Conservation (phyloP, 2,888 invertebrate species). For the Rhaphigaster nebulosa region DNA sequence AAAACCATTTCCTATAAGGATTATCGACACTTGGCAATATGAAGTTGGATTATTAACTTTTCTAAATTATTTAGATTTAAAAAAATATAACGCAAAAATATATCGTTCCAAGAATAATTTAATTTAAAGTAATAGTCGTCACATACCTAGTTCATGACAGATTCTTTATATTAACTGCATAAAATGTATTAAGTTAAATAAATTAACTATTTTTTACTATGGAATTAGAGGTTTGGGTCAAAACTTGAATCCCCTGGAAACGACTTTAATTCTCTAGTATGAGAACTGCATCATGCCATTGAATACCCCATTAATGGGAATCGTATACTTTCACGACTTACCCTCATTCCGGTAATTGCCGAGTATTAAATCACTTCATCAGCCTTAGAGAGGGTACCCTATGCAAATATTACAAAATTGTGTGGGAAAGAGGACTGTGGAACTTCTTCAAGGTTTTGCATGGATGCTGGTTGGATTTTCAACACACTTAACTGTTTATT, state of each 20-base stretch:
- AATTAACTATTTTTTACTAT: neutral
- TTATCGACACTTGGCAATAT: too few species aligned
- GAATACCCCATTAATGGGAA: neutral
- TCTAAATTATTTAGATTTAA: too few species aligned
- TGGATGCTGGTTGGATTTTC: neutral
- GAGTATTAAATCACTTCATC: neutral
- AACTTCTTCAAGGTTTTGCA: neutral
- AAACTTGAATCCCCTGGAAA: too few species aligned
- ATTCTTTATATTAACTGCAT: neutral
- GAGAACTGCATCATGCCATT: neutral
- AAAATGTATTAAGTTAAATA: neutral
- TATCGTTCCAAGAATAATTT: too few species aligned
- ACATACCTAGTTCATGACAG: too few species aligned
- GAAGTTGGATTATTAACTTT: too few species aligned
- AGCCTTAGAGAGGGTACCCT: neutral
- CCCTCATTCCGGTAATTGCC: neutral
- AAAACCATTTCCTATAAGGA: too few species aligned
- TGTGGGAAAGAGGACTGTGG: neutral
- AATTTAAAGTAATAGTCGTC: too few species aligned
- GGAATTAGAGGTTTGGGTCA: neutral
- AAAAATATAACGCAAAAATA: too few species aligned
- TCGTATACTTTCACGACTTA: constrained; percentile 32
- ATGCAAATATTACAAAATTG: constrained; percentile 27
- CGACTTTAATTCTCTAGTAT: neutral
- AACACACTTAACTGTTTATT: too few species aligned